These are phyloP conservation scores for Stegastes partitus DNA, from an alignment of 2,113 vertebrate genomes.

Conservation along the genomic window DNA sequence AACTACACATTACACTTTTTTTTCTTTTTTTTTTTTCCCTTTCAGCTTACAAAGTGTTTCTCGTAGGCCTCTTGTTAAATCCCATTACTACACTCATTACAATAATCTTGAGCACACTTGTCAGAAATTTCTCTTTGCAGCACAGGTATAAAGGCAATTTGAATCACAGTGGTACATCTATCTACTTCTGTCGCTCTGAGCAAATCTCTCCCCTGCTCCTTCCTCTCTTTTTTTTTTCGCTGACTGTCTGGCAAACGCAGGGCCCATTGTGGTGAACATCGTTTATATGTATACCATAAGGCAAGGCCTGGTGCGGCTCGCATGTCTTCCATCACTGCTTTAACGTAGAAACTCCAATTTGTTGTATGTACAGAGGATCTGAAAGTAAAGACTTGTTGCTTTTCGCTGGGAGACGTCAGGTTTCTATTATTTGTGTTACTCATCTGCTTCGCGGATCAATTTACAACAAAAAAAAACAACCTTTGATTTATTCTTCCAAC, in stretches of 20 bases:
- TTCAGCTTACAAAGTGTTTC: slow-evolving; percentile 2
- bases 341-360: slow-evolving; percentile 45
- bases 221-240: slow-evolving; percentile 74
- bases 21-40: slow-evolving; percentile 16
- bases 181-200: slow-evolving; percentile 73
- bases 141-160: slow-evolving; percentile 79
- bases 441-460: slow-evolving; percentile 46
- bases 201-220: slow-evolving; percentile 67
- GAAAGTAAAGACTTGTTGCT: slow-evolving; percentile 45
- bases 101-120: slow-evolving; percentile 17
- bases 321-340: slow-evolving; percentile 75
- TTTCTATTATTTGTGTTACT: slow-evolving; percentile 26
- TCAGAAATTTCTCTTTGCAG: slow-evolving; percentile 19
- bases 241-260: slow-evolving; percentile 78
- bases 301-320: slow-evolving; percentile 60
- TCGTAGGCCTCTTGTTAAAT: slow-evolving; percentile 6
- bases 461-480: slow-evolving; percentile 19
- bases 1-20: slow-evolving; percentile 7
- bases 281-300: slow-evolving; percentile 80
- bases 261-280: slow-evolving; percentile 82
- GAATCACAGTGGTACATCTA: slow-evolving; percentile 76
- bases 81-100: slow-evolving; percentile 18
- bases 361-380: slow-evolving; percentile 60
- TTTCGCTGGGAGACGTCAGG: slow-evolving; percentile 18
- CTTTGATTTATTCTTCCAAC: slow-evolving; percentile 55